A percentile compares a stretch with the other conserved stretches of the same genome.
These are phyloP conservation scores for Drosophila guanche DNA, from an alignment of 1,140 invertebrate genomes.

Conservation along the genomic window DNA sequence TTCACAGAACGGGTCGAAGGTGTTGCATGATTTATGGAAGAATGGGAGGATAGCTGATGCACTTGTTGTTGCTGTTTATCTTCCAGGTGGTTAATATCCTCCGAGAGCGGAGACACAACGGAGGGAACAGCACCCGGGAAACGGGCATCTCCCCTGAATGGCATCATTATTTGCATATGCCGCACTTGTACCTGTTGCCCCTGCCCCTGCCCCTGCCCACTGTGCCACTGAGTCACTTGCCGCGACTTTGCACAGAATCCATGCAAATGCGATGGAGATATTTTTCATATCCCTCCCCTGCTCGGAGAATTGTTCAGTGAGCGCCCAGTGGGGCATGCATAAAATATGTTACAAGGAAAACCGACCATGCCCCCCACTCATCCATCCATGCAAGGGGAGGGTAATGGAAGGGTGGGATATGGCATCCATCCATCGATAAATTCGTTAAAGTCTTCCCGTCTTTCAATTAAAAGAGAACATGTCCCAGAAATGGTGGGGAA, in stretches of 20 bases:
- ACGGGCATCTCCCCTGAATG: conserved; percentile 12
- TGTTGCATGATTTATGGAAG: conserved; percentile 49
- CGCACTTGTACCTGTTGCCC: background rate
- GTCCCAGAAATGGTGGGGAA: conserved; percentile 26
- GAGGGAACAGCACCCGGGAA: conserved; percentile 9
- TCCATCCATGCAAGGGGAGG: conserved; percentile 1
- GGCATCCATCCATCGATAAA: conserved; percentile 40
- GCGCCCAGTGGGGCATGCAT: conserved; percentile 56
- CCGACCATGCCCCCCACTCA: conserved; percentile 36
- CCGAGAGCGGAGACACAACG: conserved; percentile 7
- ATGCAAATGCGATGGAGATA: conserved; percentile 48
- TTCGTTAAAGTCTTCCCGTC: conserved; percentile 46
- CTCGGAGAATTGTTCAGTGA: conserved; percentile 46
- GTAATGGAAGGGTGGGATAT: conserved; percentile 1
- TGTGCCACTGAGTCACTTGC: conserved; percentile 18
- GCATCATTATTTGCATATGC: conserved; percentile 37
- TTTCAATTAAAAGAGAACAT: conserved; percentile 46
- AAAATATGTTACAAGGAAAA: conserved; percentile 62
- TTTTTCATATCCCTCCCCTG: conserved; percentile 17
- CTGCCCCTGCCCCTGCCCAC: background rate
- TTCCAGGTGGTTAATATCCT: conserved; percentile 36
- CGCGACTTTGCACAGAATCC: conserved; percentile 29
- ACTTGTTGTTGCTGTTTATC: conserved; percentile 43
- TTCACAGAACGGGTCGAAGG: conserved; percentile 37
- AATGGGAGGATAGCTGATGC: conserved; percentile 42